Evolutionary conservation across 2,888 invertebrate species (phyloP).

Genomic region (Dascillus cervinus): DNA sequence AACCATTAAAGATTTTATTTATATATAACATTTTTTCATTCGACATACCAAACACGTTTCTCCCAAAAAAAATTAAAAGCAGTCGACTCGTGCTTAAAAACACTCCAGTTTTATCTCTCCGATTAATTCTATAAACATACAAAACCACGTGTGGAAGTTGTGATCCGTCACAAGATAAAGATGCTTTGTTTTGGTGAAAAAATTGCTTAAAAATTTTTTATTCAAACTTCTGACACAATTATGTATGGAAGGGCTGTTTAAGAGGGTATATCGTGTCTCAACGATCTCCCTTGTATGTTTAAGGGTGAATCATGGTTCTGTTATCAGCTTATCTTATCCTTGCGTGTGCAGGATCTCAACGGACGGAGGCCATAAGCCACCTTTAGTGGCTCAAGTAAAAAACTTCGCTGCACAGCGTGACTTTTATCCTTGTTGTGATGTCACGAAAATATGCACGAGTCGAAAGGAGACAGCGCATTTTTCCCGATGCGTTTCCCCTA

Average conservation of each 20-base stretch:
- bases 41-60: too few species aligned
- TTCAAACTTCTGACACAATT: constrained; percentile 16
- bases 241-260: constrained; percentile 19
- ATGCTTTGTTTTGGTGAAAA: too few species aligned
- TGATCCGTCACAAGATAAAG: too few species aligned
- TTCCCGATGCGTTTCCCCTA: too few species aligned
- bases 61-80: too few species aligned
- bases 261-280: constrained; percentile 16
- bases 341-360: constrained; percentile 28
- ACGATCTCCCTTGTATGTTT: constrained; percentile 25
- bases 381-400: constrained; percentile 18
- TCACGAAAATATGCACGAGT: neutral
- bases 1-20: constrained; percentile 15
- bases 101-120: too few species aligned
- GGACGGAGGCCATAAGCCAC: constrained; percentile 23
- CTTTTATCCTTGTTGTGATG: neutral
- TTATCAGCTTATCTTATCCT: constrained; percentile 29
- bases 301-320: constrained; percentile 28
- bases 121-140: too few species aligned
- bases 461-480: neutral
- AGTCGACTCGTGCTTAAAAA: too few species aligned
- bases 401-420: constrained; percentile 8
- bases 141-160: too few species aligned
- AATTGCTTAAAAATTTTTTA: too few species aligned
- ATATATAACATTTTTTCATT: too few species aligned